Percentiles rank a stretch among this genome's conserved stretches.
These are phyloP conservation scores for Steinernema carpocapsae DNA, from an alignment of 2,888 invertebrate species.

Conservation along the genomic window DNA sequence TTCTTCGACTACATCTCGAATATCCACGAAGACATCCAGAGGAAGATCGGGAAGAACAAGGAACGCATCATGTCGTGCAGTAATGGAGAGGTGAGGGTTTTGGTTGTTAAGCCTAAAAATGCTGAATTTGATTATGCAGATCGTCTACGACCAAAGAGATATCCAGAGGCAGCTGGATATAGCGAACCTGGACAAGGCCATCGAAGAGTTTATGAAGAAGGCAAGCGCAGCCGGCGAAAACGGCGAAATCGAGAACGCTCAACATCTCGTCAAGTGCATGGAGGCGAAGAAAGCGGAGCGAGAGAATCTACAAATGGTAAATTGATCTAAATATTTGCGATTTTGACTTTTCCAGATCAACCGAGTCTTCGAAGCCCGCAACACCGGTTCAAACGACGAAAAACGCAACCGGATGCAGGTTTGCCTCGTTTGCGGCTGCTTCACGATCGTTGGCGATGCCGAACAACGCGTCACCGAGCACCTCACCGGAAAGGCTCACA, in stretches of 20 bases:
- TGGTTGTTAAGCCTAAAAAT: background rate
- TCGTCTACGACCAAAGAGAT: slow-evolving; percentile 24
- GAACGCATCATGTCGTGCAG: slow-evolving; percentile 41
- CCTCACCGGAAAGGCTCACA: slow-evolving; percentile 94
- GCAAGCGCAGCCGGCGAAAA: slow-evolving; percentile 41
- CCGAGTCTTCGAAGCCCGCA: background rate
- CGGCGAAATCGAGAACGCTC: slow-evolving; percentile 45
- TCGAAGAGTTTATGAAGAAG: slow-evolving; percentile 37
- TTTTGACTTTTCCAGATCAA: slow-evolving; percentile 24
- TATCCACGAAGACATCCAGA: slow-evolving; percentile 57
- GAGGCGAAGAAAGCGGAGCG: background rate
- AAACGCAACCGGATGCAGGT: slow-evolving; percentile 74
- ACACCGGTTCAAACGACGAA: slow-evolving; percentile 41
- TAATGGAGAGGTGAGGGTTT: background rate
- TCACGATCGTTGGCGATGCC: slow-evolving; percentile 97
- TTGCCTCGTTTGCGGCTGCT: slow-evolving; percentile 95
- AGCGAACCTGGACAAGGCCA: slow-evolving; percentile 42
- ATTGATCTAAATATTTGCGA: slow-evolving; percentile 14
- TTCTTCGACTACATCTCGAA: slow-evolving; percentile 48
- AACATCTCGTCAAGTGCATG: slow-evolving; percentile 41
- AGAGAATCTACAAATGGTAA: background rate
- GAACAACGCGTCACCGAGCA: slow-evolving; percentile 97
- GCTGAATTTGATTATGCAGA: background rate
- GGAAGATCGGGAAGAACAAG: slow-evolving; percentile 50
- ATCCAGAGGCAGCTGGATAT: slow-evolving; percentile 33